phyloP scores from a whole-genome alignment of 2,797 vertebrate genomes.

The Labeo calbasu region DNA sequence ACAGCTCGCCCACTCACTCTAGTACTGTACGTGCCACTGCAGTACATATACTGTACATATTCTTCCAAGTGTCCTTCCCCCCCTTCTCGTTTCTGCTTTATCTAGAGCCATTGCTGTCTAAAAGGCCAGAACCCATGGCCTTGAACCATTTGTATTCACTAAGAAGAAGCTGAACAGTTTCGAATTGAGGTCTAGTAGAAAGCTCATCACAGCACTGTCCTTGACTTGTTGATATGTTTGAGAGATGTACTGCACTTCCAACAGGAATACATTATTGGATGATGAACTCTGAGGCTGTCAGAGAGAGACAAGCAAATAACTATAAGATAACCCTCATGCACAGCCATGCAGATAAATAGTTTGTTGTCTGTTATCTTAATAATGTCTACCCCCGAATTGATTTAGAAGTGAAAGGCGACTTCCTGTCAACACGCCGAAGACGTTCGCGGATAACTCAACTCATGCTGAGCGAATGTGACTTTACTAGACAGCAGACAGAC shows the following conservation, averaged over 20 bases:
- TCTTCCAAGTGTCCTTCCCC: neutral
- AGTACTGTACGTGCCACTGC: neutral
- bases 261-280: slow-evolving; percentile 20
- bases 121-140: neutral
- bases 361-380: slow-evolving; percentile 41
- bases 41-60: neutral
- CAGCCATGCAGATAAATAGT: slow-evolving; percentile 28
- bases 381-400: slow-evolving; percentile 15
- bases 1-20: neutral
- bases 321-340: slow-evolving; percentile 27
- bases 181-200: neutral
- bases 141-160: slow-evolving; percentile 24
- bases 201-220: slow-evolving; percentile 1
- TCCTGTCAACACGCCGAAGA: neutral
- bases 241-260: slow-evolving; percentile 27
- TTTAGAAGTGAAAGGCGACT: slow-evolving; percentile 21
- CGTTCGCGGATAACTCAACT: neutral
- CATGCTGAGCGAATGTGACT: slow-evolving; percentile 15
- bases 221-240: slow-evolving; percentile 11
- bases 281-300: slow-evolving; percentile 27
- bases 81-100: neutral
- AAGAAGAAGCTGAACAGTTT: neutral
- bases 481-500: slow-evolving; percentile 23
- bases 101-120: neutral
- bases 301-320: slow-evolving; percentile 32